These are phyloP conservation scores for Brachionus calyciflorus DNA, from an alignment of 1,140 invertebrate species.

Conservation along the genomic window DNA sequence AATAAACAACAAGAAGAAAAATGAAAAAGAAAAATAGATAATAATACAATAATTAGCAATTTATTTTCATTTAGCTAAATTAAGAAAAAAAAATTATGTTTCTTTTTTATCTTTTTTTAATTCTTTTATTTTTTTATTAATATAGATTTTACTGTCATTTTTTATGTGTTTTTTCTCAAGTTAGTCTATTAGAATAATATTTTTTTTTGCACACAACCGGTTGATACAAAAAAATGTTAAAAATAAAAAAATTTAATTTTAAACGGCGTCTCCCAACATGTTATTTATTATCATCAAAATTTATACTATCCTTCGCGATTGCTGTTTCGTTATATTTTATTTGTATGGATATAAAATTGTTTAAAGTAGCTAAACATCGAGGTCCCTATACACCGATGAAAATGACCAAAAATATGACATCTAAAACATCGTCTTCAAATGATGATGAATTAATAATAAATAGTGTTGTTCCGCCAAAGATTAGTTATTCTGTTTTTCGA, in stretches of 20 bases:
- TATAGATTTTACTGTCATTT: too few relatives aligned
- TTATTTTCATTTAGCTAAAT: too few relatives aligned
- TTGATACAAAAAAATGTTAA: neutral
- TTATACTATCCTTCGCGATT: slow-evolving; percentile 48
- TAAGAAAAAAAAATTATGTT: too few relatives aligned
- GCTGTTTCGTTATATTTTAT: slow-evolving; percentile 51
- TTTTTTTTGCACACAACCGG: neutral
- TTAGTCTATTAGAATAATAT: too few relatives aligned
- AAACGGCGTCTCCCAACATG: slow-evolving; percentile 28
- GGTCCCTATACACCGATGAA: slow-evolving; percentile 49
- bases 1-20: too few relatives aligned
- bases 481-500: slow-evolving; percentile 49
- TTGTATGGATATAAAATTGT: slow-evolving; percentile 55
- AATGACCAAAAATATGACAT: slow-evolving; percentile 50
- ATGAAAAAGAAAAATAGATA: too few relatives aligned
- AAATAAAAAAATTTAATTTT: slow-evolving; percentile 21
- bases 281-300: slow-evolving; percentile 9
- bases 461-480: neutral
- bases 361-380: slow-evolving; percentile 50
- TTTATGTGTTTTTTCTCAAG: too few relatives aligned
- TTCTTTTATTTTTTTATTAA: too few relatives aligned
- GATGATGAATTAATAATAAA: neutral
- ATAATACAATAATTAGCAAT: too few relatives aligned
- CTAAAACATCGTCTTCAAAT: slow-evolving; percentile 11
- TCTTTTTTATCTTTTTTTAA: too few relatives aligned